Evolutionary conservation across 2,888 invertebrate species (phyloP).

Genomic region (Plebejus anna): DNA sequence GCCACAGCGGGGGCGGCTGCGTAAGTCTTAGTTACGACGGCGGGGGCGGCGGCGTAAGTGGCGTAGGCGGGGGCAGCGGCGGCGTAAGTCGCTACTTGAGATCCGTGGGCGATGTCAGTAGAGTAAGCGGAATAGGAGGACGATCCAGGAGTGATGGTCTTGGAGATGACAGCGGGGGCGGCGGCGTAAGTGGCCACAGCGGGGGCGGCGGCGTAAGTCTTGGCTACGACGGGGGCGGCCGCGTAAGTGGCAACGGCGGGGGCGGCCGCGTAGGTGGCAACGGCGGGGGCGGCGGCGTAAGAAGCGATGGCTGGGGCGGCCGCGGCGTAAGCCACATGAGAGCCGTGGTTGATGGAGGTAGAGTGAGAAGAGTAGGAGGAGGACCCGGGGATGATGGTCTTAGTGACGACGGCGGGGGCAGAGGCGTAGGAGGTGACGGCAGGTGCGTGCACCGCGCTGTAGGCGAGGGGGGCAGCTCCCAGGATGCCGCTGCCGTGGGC

Average conservation of each 20-base stretch:
- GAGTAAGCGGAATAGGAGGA: slow-evolving; percentile 43
- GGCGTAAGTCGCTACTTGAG: slow-evolving; percentile 42
- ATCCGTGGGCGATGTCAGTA: slow-evolving; percentile 42
- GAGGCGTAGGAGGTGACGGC: slow-evolving; percentile 67
- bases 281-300: slow-evolving; percentile 35
- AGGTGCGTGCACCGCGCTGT: slow-evolving; percentile 54
- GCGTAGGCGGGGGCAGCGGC: too few relatives aligned
- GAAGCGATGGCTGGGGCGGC: not conserved
- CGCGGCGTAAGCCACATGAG: not conserved
- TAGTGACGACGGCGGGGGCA: slow-evolving; percentile 50
- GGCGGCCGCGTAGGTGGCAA: slow-evolving; percentile 34
- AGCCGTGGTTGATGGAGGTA: slow-evolving; percentile 45
- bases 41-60: slow-evolving; percentile 33
- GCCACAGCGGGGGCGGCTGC: slow-evolving; percentile 43
- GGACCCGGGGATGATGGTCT: slow-evolving; percentile 61
- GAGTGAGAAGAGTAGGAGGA: slow-evolving; percentile 45
- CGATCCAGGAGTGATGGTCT: slow-evolving; percentile 24
- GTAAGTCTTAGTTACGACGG: too few relatives aligned
- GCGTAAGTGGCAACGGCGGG: slow-evolving; percentile 30
- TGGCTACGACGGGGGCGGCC: slow-evolving; percentile 44
- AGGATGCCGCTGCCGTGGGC: slow-evolving; percentile 77
- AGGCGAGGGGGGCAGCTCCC: slow-evolving; percentile 39
- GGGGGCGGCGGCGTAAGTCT: slow-evolving; percentile 33
- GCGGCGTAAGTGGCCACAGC: slow-evolving; percentile 48
- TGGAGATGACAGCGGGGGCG: slow-evolving; percentile 35